Evolutionary conservation across 2,113 vertebrate species (phyloP).

Genomic region (Aramus guarauna): DNA sequence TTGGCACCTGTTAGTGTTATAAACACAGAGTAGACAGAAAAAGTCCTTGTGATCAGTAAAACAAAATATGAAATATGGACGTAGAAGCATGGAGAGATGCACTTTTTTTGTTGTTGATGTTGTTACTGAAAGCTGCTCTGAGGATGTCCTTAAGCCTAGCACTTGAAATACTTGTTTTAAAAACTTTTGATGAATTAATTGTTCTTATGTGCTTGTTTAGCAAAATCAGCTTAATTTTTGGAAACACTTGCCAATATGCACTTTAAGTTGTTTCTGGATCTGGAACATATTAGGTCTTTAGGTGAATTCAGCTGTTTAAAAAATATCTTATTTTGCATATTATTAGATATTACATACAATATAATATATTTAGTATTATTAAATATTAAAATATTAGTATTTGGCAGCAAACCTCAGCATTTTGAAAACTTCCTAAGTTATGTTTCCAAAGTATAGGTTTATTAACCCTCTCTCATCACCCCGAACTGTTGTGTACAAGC

Average conservation of each 20-base stretch:
- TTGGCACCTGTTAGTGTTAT: conserved; percentile 24
- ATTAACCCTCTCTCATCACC: neutral
- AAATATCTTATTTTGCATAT: neutral
- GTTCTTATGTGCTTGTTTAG: neutral
- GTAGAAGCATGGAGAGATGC: neutral
- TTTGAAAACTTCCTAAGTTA: neutral
- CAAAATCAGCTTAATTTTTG: neutral
- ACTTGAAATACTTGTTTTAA: neutral
- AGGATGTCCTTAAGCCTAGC: neutral
- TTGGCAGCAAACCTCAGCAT: neutral
- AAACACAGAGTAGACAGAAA: neutral
- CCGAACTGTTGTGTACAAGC: no score
- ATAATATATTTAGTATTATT: neutral
- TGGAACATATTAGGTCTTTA: neutral
- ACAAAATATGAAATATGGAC: neutral
- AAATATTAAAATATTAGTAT: neutral
- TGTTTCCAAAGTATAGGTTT: neutral
- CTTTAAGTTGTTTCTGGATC: neutral
- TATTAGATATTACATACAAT: neutral
- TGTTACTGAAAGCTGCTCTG: neutral
- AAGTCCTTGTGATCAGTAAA: neutral
- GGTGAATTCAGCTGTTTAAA: neutral
- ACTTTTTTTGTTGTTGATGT: neutral
- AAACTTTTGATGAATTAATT: neutral
- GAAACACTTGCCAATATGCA: neutral